Base-by-base conservation (phyloP, 2,797 vertebrate genomes). In the Poeciliopsis presidionis region DNA sequence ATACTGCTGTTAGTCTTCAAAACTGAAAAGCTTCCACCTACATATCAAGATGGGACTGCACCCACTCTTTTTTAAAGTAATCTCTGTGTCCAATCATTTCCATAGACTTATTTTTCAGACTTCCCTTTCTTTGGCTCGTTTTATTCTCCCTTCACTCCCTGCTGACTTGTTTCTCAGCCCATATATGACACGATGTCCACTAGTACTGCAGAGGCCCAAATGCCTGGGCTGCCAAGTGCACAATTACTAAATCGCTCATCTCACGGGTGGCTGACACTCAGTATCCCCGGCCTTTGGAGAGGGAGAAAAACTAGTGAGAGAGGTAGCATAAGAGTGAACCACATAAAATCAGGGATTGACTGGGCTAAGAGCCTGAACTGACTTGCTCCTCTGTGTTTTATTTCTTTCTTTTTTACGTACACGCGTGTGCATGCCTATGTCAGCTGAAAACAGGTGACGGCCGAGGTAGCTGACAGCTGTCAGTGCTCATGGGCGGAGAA, bases 221-320 rank as follows among this genome's bases (percentile, higher is more conserved):
- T 85, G 79, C 81, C 81, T 81, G 75, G 79, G 76, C 91, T 91
- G 92, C 91, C 92, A 93, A 92, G 93, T 93, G 89, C 90, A 89
- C 91, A 93, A 93, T 95, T 92, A 95, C 91, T 91, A 94, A 94
- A 92, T 93, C 91, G 81, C 89, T 95, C 93, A 93, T 94, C 93
- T 94, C 91, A 93, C 70, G 93, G 91, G 90, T 90, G 92, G 89
- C 92, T 94, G 89, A 85, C 80, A 74, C 84, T 84, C 84, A 87
- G 78, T 85, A 91, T 89, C 75, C 86, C 77, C 39, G 77, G 87
- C 85, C 86, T 89, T 90, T 89, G 85, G 33, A 33, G 65, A 75
- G 72, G 70, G 30, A 78, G 79, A 74, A 49, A 49, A 73, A 71
- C n/a, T 30, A 67, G 73, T 12, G 72, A 67, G 33, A 75, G 73